Evolutionary conservation across 2,888 invertebrate genomes (phyloP), one percentile per base, ranked within the genome.

Genomic region (Anaspis maculata): DNA sequence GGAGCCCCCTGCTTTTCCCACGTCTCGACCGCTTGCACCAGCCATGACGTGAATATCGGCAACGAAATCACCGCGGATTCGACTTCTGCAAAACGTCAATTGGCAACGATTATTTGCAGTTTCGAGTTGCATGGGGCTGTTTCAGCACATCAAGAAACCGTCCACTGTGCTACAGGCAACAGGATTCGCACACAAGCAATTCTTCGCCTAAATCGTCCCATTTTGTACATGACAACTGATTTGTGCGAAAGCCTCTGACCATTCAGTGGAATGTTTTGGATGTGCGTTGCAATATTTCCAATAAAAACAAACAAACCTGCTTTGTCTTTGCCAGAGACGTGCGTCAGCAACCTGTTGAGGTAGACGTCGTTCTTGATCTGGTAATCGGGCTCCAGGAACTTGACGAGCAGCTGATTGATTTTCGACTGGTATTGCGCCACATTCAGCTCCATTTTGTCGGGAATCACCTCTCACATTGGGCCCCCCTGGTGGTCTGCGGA

Each of bases 291-390:
- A 5, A 13, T 13, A 11, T 7, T 13, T 12, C 7, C 13, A 25
- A 7, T 30, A 32, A 32, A 19, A 5, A 7, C 3, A 10, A 13
- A 54, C 27, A 14, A 32, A 36, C 74, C 72, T 56, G 64, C 60
- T 56, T 71, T 68, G 45, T 67, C 62, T 47, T 67, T 65, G 30
- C 70, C 70, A 12, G 69, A 62, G 44, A 80, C 57, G 61, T 79
- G 77, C 32, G 73, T 72, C 41, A 79, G 66, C 26, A 81, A 65
- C 46, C 72, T 72, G 55, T 79, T 79, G 39, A 77, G 72, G 58
- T 79, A 79, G 47, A 76, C 74, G 60, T 70, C 76, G 56, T 77
- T 71, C 57, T 71, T 62, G 27, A 71, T 66, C 47, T 72, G 70
- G 63, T 75, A 79, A 43, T 72, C 65, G 0, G 75, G 73, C 37